Evolutionary conservation across 1,140 invertebrate genomes (phyloP), one percentile per base, ranked within the genome.

Genomic region (Ostrea denselamellosa): DNA sequence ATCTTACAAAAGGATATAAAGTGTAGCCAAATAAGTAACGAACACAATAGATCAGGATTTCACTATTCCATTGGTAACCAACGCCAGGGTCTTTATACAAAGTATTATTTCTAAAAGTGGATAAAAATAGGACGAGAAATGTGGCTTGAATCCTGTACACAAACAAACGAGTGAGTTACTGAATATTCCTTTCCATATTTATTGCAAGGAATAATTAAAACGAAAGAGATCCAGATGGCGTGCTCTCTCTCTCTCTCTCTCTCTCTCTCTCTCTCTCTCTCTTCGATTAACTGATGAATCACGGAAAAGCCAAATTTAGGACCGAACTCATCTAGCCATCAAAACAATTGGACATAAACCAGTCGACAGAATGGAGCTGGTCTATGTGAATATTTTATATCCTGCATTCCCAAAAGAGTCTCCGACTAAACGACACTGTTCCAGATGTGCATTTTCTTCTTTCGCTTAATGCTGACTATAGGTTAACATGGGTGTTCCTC

Each of bases 231-330:
- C 34, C 5, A 44, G 34, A 44, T 44, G 34, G 5, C 65, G 22
- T n/a, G 22, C 65, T 68, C 65, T 68, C 65, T 68, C 65, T 68
- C 65, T 68, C 65, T 68, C 65, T 68, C 65, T 68, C 65, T 68
- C 65, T 68, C 65, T 68, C 65, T 68, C 65, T 68, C 65, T 68
- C 65, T 28, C 65, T 68, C 65, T 68, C 65, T 68, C 65, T 25
- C n/a, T 25, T n/a, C 22, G 17, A n/a, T n/a, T 22, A n/a, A 8
- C 54, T 56, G 9, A 56, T 56, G 14, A 68, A n/a, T 25, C 22
- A 25, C 5, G 68, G 12, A 25, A 77, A n/a, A n/a, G n/a, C n/a
- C n/a, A n/a, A 44, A 1, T 44, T 44, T 44, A 5, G 34, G 34
- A 44, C 34, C 34, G 34, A 44, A 44, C 34, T 5, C n/a, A 19